Conservation (phyloP, 2,113 vertebrate genomes). For the Neotoma lepida region DNA sequence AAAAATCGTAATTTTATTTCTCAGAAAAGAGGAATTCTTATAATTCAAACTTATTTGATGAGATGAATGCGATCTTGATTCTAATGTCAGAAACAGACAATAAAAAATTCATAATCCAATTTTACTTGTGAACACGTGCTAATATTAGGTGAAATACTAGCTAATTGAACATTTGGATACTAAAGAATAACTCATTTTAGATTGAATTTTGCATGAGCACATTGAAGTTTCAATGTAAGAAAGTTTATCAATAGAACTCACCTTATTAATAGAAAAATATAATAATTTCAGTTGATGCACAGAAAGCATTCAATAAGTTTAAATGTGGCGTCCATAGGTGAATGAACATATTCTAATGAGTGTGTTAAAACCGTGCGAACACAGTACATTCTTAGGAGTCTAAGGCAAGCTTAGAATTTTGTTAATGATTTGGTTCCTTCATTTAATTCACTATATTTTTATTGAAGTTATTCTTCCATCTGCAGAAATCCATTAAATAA, state of each 20-base stretch:
- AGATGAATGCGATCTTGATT: neutral
- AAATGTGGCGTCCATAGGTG: neutral
- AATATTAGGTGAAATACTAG: conserved; percentile 20
- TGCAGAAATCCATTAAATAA: conserved; percentile 50
- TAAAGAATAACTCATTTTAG: conserved; percentile 42
- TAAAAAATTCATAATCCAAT: conserved; percentile 3
- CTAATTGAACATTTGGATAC: neutral
- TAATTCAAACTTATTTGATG: neutral
- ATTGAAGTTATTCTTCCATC: conserved; percentile 48
- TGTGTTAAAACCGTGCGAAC: neutral
- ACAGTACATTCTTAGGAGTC: neutral
- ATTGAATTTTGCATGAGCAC: neutral
- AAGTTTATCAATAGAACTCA: neutral
- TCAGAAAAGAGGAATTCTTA: conserved; percentile 24
- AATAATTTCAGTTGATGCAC: neutral
- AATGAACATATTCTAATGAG: neutral
- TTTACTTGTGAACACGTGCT: neutral
- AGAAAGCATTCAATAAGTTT: neutral
- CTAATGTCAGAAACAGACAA: neutral
- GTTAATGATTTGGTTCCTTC: neutral
- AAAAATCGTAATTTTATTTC: neutral
- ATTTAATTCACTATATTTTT: conserved; percentile 40
- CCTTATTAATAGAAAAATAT: neutral
- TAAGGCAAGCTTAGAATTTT: conserved; percentile 33
- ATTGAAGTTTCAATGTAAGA: neutral